Conservation (phyloP, 2,113 vertebrate genomes). For the Halichoerus grypus region DNA sequence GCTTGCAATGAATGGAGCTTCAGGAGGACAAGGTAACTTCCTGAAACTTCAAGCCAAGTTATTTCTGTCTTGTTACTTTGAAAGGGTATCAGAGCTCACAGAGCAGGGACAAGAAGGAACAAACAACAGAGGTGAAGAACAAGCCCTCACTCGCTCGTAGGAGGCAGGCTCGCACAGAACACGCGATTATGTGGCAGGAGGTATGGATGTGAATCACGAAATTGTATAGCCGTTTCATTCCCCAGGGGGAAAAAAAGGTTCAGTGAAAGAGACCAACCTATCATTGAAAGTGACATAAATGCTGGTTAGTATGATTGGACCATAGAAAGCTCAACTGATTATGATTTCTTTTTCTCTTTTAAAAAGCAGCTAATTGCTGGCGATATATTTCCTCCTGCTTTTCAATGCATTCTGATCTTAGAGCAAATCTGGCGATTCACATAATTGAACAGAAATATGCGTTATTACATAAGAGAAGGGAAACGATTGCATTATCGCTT, state of each 20-base stretch:
- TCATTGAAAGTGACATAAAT: constrained; percentile 66
- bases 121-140: constrained; percentile 78
- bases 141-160: constrained; percentile 56
- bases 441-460: constrained; percentile 82
- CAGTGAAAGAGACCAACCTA: constrained; percentile 70
- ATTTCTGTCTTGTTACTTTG: constrained; percentile 74
- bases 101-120: constrained; percentile 62
- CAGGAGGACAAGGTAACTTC: constrained; percentile 60
- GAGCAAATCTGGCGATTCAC: constrained; percentile 83
- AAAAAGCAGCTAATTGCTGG: constrained; percentile 80
- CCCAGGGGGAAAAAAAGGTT: background rate
- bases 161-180: constrained; percentile 71
- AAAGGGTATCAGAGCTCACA: constrained; percentile 58
- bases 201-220: constrained; percentile 82
- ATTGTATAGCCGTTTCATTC: constrained; percentile 58
- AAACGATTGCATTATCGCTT: constrained; percentile 75
- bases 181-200: constrained; percentile 68
- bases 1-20: constrained; percentile 31
- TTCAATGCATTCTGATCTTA: constrained; percentile 65
- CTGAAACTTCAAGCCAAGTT: constrained; percentile 63
- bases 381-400: constrained; percentile 79
- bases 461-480: constrained; percentile 82
- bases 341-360: constrained; percentile 64
- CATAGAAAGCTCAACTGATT: constrained; percentile 69
- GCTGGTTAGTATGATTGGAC: constrained; percentile 77